phyloP scores from a whole-genome alignment of 2,888 invertebrate genomes.

The Orthonychiurus folsomi region DNA sequence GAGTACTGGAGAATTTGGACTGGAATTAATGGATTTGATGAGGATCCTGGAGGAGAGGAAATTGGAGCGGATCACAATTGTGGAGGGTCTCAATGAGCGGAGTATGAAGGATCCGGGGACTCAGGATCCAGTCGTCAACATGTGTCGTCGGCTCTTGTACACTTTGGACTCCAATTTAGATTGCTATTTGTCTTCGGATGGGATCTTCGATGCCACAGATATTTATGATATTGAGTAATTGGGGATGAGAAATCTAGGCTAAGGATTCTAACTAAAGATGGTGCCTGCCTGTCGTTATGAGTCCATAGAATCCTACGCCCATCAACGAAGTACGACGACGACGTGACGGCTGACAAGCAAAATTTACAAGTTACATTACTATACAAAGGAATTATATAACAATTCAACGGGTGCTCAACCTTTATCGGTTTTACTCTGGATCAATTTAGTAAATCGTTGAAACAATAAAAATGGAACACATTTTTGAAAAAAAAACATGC shows the following conservation, averaged over 20 bases:
- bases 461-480: too few relatives aligned
- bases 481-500: too few relatives aligned
- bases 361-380: too few relatives aligned
- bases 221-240: too few relatives aligned
- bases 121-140: background rate
- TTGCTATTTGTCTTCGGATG: background rate
- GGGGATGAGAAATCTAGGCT: too few relatives aligned
- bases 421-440: too few relatives aligned
- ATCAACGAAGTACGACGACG: background rate
- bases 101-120: background rate
- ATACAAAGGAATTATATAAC: too few relatives aligned
- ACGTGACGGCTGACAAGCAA: background rate
- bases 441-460: too few relatives aligned
- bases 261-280: too few relatives aligned
- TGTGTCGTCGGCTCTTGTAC: background rate
- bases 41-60: background rate
- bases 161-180: background rate
- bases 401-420: too few relatives aligned
- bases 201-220: background rate
- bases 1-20: background rate
- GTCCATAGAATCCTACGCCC: too few relatives aligned
- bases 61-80: background rate
- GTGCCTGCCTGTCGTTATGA: too few relatives aligned
- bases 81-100: background rate
- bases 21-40: background rate